These are phyloP conservation scores for Carcharodon carcharias DNA, from an alignment of 2,797 vertebrate species.

Conservation along the genomic window DNA sequence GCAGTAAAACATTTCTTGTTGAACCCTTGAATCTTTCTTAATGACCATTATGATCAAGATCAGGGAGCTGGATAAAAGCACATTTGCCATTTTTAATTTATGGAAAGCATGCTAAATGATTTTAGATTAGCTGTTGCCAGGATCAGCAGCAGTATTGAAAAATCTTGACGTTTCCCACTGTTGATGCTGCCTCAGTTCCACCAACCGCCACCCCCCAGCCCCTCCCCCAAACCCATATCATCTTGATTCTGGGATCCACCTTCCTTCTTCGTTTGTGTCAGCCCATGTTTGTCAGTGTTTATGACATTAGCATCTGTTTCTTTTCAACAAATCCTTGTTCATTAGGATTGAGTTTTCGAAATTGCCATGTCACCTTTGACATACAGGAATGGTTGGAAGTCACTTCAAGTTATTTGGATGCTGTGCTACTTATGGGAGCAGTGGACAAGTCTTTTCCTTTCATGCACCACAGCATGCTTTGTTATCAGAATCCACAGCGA, in stretches of 20 bases:
- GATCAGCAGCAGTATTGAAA: neutral
- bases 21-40: neutral
- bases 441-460: neutral
- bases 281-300: neutral
- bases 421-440: neutral
- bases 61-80: neutral
- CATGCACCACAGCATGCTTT: neutral
- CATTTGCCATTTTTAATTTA: neutral
- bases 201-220: too few relatives aligned
- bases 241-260: neutral
- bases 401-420: neutral
- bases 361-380: neutral
- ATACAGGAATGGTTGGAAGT: neutral
- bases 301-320: neutral
- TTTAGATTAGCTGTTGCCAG: neutral
- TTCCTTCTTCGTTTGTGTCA: neutral
- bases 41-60: neutral
- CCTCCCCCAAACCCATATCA: fast-evolving
- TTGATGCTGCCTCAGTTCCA: too few relatives aligned
- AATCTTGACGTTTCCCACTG: neutral
- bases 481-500: neutral
- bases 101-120: neutral
- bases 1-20: neutral
- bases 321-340: neutral
- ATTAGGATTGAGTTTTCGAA: neutral